A percentile compares a stretch with the other conserved stretches of the same genome.
Conservation (phyloP, 2,888 invertebrate genomes). For the Lithosia quadra region DNA sequence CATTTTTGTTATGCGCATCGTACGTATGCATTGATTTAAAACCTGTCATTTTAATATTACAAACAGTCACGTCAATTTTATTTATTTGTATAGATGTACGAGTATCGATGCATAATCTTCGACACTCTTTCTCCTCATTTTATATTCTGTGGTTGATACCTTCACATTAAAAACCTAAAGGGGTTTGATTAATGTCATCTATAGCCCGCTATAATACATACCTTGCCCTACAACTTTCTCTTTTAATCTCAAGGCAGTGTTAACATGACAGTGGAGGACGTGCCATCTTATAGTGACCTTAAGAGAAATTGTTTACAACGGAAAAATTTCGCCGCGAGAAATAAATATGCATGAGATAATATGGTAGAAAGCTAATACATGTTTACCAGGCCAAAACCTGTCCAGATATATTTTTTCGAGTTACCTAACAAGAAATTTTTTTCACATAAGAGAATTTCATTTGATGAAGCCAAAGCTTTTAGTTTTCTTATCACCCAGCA, state of each 20-base stretch:
- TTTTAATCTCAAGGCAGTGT: slow-evolving; percentile 29
- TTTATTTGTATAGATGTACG: no score
- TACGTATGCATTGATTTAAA: no score
- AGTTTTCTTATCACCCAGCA: not conserved
- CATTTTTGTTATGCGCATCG: no score
- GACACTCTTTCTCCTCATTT: not conserved
- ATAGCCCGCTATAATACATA: slow-evolving; percentile 20
- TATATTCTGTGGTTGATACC: not conserved
- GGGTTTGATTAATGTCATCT: not conserved
- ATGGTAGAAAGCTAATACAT: slow-evolving; percentile 16
- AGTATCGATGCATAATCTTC: no score
- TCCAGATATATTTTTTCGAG: not conserved
- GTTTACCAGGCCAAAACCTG: slow-evolving; percentile 13
- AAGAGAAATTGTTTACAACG: slow-evolving; percentile 37
- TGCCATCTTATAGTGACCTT: slow-evolving; percentile 23
- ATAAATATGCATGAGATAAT: slow-evolving; percentile 14
- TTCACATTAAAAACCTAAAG: not conserved
- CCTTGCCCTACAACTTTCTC: slow-evolving; percentile 43
- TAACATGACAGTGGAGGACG: slow-evolving; percentile 32
- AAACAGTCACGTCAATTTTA: no score
- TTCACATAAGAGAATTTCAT: not conserved
- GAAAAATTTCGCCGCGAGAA: slow-evolving; percentile 22
- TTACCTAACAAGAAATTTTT: not conserved
- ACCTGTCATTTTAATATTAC: no score
- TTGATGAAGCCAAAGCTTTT: not conserved